Evolutionary conservation across 2,113 vertebrate genomes (phyloP), one percentile per base, ranked within the genome.

Genomic region (Oreotrochilus melanogaster): DNA sequence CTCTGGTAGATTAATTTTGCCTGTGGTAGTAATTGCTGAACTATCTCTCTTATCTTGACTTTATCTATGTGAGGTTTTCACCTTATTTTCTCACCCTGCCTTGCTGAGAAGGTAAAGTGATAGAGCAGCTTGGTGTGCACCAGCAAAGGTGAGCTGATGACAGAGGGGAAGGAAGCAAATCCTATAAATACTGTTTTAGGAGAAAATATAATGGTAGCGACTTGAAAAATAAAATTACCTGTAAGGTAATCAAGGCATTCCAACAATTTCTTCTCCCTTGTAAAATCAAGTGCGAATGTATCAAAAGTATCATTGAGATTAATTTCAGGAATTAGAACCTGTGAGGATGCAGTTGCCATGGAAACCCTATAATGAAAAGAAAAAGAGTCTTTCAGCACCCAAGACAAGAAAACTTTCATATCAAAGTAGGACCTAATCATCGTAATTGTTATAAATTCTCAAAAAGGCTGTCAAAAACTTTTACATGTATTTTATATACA

Each of bases 241-340:
- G 99, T 99, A 89, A 99, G 99, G 95, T 99, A 99, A 98, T 99
- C 99, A 98, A 99, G 98, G 93, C 98, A 98, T 97, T 99, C 99
- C 81, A 99, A 97, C 97, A 99, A 98, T 96, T 99, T 99, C 98
- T 99, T 99, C 97, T 99, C 99, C 87, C 99, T 98, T 53, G 99
- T 98, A 96, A 99, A 99, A 98, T 99, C 99, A 97, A 99, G 97
- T 53, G 99, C 99, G 67, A 99, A 99, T 21, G 99, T 99, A 95
- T 99, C 99, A 73, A 99, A 99, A 42, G 98, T 99, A 96, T 99
- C 99, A 1, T 99, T 99, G 95, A 99, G 98, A 98, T 99, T 99
- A 91, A 99, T 99, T 98, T 99, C 99, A 86, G 99, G 99, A 97
- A 99, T 98, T 94, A 99, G 98, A 96, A 99, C 98, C 96, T 99